phyloP scores from a whole-genome alignment of 2,888 invertebrate genomes.

The Diarsia brunnea region DNA sequence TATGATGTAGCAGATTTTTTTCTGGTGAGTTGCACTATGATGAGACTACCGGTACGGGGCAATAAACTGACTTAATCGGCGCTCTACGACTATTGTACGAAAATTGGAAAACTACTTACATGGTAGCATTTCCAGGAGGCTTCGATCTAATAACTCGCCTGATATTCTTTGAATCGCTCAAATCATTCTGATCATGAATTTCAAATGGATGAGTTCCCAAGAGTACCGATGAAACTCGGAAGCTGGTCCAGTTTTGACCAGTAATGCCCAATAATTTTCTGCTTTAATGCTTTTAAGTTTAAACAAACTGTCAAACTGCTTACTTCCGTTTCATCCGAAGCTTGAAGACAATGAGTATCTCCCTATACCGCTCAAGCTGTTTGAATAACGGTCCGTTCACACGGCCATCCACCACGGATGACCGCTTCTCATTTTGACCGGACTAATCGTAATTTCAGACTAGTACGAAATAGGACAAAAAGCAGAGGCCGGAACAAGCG shows the following conservation, averaged over 20 bases:
- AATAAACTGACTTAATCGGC: constrained; percentile 23
- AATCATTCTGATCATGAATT: neutral
- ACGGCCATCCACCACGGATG: constrained; percentile 88
- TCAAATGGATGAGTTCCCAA: neutral
- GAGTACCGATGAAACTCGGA: constrained; percentile 2
- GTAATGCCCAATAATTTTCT: constrained; percentile 39
- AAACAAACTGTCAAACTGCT: constrained; percentile 60
- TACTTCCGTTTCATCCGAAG: constrained; percentile 59
- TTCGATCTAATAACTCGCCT: neutral
- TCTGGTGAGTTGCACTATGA: constrained; percentile 1
- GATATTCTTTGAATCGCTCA: neutral
- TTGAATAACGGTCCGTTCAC: constrained; percentile 87
- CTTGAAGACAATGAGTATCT: constrained; percentile 60
- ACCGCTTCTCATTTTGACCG: constrained; percentile 87
- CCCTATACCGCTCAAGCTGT: constrained; percentile 80
- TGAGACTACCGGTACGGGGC: constrained; percentile 22
- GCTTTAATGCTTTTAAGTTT: constrained; percentile 53
- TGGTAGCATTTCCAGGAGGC: neutral
- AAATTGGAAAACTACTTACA: neutral
- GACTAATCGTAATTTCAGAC: constrained; percentile 89
- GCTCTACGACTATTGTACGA: neutral
- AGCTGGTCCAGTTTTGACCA: constrained; percentile 35
- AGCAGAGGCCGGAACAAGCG: constrained; percentile 89
- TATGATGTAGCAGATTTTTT: constrained; percentile 32
- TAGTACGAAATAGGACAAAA: constrained; percentile 87